Conservation (phyloP, 1,140 invertebrate genomes). For the Drosophila azteca region DNA sequence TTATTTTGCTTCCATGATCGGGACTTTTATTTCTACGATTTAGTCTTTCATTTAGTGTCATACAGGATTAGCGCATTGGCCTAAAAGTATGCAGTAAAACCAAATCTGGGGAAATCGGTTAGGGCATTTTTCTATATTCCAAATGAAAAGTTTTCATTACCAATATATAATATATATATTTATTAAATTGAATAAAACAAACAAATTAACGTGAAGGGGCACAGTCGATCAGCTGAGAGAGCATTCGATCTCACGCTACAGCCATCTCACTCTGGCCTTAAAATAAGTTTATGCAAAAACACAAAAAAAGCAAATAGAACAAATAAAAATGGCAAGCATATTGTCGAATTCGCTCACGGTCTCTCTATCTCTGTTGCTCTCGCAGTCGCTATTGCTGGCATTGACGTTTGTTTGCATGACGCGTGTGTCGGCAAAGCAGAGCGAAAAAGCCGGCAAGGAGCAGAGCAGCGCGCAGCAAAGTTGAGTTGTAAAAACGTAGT, state of each 20-base stretch:
- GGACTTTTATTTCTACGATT: too few relatives aligned
- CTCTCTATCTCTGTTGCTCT: too few relatives aligned
- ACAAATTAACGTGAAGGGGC: not conserved
- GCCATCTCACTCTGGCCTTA: constrained; percentile 12
- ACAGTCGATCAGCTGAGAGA: constrained; percentile 34
- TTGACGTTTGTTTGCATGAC: constrained; percentile 53
- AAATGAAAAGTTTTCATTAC: constrained; percentile 16
- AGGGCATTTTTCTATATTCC: not conserved
- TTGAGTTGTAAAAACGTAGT: constrained; percentile 63
- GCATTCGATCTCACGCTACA: constrained; percentile 1
- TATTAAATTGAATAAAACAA: not conserved
- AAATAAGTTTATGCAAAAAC: constrained; percentile 64
- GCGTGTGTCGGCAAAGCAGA: constrained; percentile 32
- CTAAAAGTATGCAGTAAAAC: too few relatives aligned
- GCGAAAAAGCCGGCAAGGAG: constrained; percentile 5
- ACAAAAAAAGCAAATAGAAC: constrained; percentile 44
- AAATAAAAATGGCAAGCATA: constrained; percentile 54
- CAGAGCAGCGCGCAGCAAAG: constrained; percentile 29
- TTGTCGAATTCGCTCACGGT: constrained; percentile 4
- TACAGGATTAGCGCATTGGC: too few relatives aligned
- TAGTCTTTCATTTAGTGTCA: too few relatives aligned
- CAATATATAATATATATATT: too few relatives aligned
- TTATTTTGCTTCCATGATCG: too few relatives aligned
- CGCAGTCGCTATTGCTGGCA: constrained; percentile 1
- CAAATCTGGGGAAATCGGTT: too few relatives aligned